A percentile compares a stretch with the other conserved stretches of the same genome.
Evolutionary conservation across 2,888 invertebrate genomes (phyloP).

Genomic region (Athrips mouffetella): DNA sequence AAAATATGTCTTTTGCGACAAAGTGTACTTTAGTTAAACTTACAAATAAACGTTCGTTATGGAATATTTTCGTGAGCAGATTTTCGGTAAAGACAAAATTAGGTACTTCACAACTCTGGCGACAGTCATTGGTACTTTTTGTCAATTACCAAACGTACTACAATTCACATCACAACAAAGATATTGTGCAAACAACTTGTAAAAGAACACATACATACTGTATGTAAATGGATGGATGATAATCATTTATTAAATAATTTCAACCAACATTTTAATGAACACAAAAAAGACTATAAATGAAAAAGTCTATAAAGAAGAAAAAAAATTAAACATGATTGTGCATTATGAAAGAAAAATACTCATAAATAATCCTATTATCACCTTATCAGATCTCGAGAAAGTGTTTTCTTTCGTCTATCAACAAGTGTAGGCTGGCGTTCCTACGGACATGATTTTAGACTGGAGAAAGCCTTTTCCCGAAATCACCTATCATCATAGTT

Average conservation of each 20-base stretch:
- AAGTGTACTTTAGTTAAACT: conserved; percentile 67
- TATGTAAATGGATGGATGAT: conserved; percentile 46
- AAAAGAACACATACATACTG: conserved; percentile 44
- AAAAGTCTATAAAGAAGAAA: too few species aligned
- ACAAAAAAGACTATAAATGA: conserved; percentile 44
- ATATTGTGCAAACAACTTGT: conserved; percentile 61
- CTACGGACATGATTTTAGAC: conserved; percentile 36
- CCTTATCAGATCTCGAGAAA: conserved; percentile 49
- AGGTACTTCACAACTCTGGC: conserved; percentile 56
- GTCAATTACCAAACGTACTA: conserved; percentile 31
- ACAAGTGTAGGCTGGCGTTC: conserved; percentile 58
- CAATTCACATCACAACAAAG: conserved; percentile 42
- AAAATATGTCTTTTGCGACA: conserved; percentile 72
- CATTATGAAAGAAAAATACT: conserved; percentile 59
- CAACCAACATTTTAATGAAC: conserved; percentile 52
- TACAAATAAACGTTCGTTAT: conserved; percentile 57
- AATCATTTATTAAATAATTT: conserved; percentile 36
- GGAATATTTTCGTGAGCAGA: conserved; percentile 53
- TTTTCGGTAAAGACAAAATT: conserved; percentile 31
- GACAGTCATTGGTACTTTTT: conserved; percentile 40
- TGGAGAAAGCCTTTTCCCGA: conserved; percentile 36
- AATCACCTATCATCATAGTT: conserved; percentile 51
- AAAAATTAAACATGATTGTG: conserved; percentile 72
- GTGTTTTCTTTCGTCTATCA: conserved; percentile 36
- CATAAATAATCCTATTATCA: conserved; percentile 68